phyloP scores from a whole-genome alignment of 2,888 invertebrate genomes.

The Dicyrtomina minuta region DNA sequence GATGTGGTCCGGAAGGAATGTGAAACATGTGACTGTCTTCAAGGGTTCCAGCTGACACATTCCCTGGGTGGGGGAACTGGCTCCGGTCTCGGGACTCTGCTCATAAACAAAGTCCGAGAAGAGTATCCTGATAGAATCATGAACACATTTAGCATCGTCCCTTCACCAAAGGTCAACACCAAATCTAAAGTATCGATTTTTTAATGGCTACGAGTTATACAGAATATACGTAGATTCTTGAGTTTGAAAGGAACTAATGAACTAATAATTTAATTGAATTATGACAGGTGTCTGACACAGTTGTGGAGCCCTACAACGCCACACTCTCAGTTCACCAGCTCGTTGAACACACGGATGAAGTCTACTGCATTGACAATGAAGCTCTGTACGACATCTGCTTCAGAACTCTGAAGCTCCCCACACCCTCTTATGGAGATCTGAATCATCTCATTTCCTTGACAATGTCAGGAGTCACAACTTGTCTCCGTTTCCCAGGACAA shows the following conservation, averaged over 20 bases:
- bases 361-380: constrained; percentile 87
- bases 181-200: no score
- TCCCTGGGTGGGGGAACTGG: constrained; percentile 63
- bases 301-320: constrained; percentile 86
- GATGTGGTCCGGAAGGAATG: constrained; percentile 47
- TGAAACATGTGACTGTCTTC: constrained; percentile 42
- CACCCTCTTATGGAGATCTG: constrained; percentile 85
- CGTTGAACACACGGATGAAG: constrained; percentile 82
- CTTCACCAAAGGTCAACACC: constrained; percentile 76
- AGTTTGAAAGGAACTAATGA: no score
- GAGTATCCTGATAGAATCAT: constrained; percentile 70
- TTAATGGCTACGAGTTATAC: no score
- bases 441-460: constrained; percentile 85
- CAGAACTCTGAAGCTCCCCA: constrained; percentile 77
- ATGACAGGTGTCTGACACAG: constrained; percentile 71
- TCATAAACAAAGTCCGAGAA: constrained; percentile 62
- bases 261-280: no score
- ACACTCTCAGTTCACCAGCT: constrained; percentile 82
- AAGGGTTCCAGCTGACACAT: constrained; percentile 61
- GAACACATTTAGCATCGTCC: constrained; percentile 80
- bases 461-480: no score
- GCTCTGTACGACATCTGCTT: constrained; percentile 88
- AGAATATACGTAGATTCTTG: no score
- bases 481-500: no score
- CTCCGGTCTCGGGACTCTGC: no score